These are phyloP conservation scores for Nomia melanderi DNA, from an alignment of 1,140 invertebrate species.

Conservation along the genomic window DNA sequence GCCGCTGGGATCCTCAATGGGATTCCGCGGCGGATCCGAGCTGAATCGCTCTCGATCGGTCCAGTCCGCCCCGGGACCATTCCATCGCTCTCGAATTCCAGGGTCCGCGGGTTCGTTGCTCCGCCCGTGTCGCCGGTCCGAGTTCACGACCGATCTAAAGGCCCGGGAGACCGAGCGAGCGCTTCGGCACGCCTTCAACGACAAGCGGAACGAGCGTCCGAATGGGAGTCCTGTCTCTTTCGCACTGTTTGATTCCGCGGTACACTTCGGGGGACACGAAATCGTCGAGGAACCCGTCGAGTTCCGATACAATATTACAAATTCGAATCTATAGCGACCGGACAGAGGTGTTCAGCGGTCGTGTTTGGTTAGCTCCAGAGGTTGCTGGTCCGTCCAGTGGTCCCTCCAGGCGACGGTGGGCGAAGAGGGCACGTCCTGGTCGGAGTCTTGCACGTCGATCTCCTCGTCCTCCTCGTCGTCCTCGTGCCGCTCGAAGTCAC, in stretches of 20 bases:
- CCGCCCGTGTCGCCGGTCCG: not conserved
- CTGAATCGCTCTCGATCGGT: not conserved
- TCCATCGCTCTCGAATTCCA: too few species aligned
- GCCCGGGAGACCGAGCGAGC: not conserved
- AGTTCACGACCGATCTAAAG: not conserved
- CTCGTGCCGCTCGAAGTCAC: constrained; percentile 78
- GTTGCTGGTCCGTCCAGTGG: constrained; percentile 78
- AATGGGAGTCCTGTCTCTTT: too few species aligned
- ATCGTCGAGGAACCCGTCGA: too few species aligned
- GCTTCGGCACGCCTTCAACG: too few species aligned
- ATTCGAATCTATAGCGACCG: not conserved
- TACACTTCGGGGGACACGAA: too few species aligned
- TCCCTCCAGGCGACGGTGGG: constrained; percentile 72
- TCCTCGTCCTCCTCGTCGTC: constrained; percentile 85
- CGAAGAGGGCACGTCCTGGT: constrained; percentile 77
- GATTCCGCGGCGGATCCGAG: too few species aligned
- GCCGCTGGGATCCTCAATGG: too few species aligned
- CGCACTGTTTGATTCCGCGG: too few species aligned
- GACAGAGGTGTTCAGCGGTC: constrained; percentile 73
- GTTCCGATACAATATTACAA: too few species aligned
- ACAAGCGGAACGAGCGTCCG: too few species aligned
- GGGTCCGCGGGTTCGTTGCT: not conserved
- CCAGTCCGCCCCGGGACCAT: too few species aligned
- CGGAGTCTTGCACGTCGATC: constrained; percentile 86
- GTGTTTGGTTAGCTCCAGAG: constrained; percentile 79